Percentiles rank a stretch among this genome's conserved stretches.
Evolutionary conservation across 2,797 vertebrate genomes (phyloP).

Genomic region (Urophycis tenuis): DNA sequence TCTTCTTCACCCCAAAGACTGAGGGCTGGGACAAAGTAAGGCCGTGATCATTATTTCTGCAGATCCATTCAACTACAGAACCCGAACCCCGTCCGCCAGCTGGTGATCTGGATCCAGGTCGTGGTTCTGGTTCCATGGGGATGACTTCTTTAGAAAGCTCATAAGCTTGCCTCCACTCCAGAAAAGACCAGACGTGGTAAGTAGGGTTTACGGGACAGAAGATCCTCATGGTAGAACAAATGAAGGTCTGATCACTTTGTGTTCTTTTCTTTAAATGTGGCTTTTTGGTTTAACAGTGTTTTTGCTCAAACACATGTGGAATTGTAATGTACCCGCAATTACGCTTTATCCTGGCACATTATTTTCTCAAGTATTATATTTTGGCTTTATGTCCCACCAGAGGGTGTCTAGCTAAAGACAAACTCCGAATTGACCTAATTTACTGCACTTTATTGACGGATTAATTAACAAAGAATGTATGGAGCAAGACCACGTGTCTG

Average conservation of each 20-base stretch:
- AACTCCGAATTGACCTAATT: conserved; percentile 24
- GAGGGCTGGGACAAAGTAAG: conserved; percentile 24
- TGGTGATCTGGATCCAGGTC: conserved; percentile 17
- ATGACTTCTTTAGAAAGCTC: conserved; percentile 42
- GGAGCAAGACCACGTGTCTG: conserved; percentile 66
- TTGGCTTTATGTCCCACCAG: conserved; percentile 39
- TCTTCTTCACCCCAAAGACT: conserved; percentile 9
- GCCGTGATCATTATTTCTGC: conserved; percentile 31
- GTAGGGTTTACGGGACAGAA: conserved; percentile 18
- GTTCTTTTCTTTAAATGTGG: not conserved
- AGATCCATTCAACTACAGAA: conserved; percentile 5
- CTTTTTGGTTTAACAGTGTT: not conserved
- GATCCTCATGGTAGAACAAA: not conserved
- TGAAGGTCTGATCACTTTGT: not conserved
- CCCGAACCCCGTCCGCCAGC: conserved; percentile 3
- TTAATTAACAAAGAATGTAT: conserved; percentile 62
- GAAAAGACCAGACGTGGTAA: conserved; percentile 40
- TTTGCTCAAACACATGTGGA: conserved; percentile 26
- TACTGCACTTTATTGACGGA: conserved; percentile 35
- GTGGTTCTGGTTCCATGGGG: conserved; percentile 19
- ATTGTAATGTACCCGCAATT: conserved; percentile 24
- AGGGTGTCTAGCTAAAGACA: conserved; percentile 9
- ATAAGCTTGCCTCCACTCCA: conserved; percentile 31
- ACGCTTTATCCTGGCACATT: conserved; percentile 13
- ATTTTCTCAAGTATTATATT: not conserved